Conservation (phyloP, 2,888 invertebrate genomes). For the Dioctria linearis region DNA sequence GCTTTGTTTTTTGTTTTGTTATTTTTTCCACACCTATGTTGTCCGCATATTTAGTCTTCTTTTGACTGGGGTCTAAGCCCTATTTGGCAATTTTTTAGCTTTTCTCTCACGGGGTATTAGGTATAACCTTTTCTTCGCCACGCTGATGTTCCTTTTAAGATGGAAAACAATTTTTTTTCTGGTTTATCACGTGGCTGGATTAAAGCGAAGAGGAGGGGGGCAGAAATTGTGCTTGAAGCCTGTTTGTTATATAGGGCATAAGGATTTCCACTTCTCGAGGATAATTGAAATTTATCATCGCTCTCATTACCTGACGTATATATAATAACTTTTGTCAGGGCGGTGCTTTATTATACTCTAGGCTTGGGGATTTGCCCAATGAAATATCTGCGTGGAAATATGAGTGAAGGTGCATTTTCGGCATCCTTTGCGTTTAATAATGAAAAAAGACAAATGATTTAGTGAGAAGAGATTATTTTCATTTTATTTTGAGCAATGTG, state of each 20-base stretch:
- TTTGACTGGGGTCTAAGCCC: slow-evolving; percentile 2
- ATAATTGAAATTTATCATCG: slow-evolving; percentile 46
- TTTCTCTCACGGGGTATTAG: not conserved
- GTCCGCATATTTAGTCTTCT: slow-evolving; percentile 37
- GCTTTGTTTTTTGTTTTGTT: not conserved
- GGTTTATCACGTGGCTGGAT: not conserved
- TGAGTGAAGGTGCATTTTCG: slow-evolving; percentile 36
- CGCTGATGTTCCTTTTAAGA: slow-evolving; percentile 19
- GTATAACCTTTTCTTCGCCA: not conserved
- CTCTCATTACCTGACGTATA: slow-evolving; percentile 11
- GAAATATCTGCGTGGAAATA: slow-evolving; percentile 36
- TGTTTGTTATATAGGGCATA: not conserved
- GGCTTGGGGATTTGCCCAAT: slow-evolving; percentile 39
- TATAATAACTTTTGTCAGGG: slow-evolving; percentile 9
- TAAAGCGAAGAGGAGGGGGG: not conserved
- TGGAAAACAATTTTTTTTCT: not conserved
- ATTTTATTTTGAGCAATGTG: no score
- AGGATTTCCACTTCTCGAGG: slow-evolving; percentile 13
- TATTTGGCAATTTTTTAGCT: slow-evolving; percentile 24
- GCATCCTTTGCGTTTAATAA: not conserved
- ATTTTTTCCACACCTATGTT: not conserved
- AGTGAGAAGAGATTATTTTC: not conserved
- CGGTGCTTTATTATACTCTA: slow-evolving; percentile 45
- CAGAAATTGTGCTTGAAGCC: not conserved
- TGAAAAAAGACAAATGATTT: slow-evolving; percentile 30